These are phyloP conservation scores for Heliornis fulica DNA, from an alignment of 2,113 vertebrate species.

Conservation along the genomic window DNA sequence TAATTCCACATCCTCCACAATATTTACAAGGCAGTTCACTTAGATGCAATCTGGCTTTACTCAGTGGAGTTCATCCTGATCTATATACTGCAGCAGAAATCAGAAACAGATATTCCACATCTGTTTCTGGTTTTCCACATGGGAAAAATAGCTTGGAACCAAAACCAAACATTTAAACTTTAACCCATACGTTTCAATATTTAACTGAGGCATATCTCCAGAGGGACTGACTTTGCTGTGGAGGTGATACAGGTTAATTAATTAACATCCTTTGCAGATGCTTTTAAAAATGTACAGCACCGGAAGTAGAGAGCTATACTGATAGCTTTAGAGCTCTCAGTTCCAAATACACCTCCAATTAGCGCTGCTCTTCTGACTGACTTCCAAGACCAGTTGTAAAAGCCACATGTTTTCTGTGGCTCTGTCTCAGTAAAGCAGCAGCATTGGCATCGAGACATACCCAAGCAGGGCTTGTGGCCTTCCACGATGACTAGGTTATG, in stretches of 20 bases:
- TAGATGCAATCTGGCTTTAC: slow-evolving; percentile 23
- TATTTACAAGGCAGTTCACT: slow-evolving; percentile 15
- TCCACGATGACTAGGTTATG: slow-evolving; percentile 57
- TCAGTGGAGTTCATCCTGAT: neutral
- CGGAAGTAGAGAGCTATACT: neutral
- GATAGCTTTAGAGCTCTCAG: too few species aligned
- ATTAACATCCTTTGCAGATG: neutral
- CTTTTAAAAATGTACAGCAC: neutral
- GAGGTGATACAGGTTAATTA: neutral
- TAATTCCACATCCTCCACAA: slow-evolving; percentile 17
- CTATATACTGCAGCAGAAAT: neutral
- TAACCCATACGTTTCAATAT: neutral
- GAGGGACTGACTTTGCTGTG: neutral
- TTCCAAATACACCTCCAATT: neutral
- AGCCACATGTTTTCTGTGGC: neutral
- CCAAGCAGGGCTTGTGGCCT: slow-evolving; percentile 57
- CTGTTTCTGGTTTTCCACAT: slow-evolving; percentile 18
- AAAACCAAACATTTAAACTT: neutral
- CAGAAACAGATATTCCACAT: slow-evolving; percentile 18
- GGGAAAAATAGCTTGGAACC: neutral
- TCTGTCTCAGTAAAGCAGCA: slow-evolving; percentile 30
- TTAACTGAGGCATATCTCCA: neutral
- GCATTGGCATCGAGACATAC: slow-evolving; percentile 8
- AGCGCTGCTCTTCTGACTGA: neutral
- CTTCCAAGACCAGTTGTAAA: neutral